Percentiles rank a stretch among this genome's conserved stretches.
Evolutionary conservation across 1,140 invertebrate genomes (phyloP).

Genomic region (Formica exsecta): DNA sequence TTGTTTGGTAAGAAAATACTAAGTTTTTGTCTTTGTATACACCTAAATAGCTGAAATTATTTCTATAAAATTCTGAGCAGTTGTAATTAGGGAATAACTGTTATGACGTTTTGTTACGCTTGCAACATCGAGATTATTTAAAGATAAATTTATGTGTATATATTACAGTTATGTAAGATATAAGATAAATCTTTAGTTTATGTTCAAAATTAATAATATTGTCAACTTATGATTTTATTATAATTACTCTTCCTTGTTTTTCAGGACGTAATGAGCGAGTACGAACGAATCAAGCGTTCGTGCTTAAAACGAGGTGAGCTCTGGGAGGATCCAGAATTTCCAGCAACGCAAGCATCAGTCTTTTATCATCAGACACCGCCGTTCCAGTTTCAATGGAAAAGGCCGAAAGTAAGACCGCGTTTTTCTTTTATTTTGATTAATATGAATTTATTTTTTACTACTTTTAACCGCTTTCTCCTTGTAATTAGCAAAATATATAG

Average conservation of each 20-base stretch:
- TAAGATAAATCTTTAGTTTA: background rate
- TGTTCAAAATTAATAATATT: background rate
- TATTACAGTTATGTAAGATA: background rate
- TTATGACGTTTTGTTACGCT: conserved; percentile 28
- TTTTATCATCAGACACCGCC: conserved; percentile 97
- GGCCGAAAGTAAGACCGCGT: conserved; percentile 91
- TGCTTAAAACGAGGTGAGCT: conserved; percentile 93
- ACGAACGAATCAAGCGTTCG: conserved; percentile 93
- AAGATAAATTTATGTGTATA: background rate
- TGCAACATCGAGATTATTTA: background rate
- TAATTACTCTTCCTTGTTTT: conserved; percentile 58
- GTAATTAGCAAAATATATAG: background rate
- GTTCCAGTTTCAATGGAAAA: conserved; percentile 96
- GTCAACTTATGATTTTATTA: background rate
- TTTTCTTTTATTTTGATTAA: conserved; percentile 27
- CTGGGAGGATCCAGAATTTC: conserved; percentile 97
- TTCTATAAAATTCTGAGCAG: background rate
- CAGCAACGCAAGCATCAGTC: conserved; percentile 94
- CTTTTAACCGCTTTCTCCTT: background rate
- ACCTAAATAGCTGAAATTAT: conserved; percentile 24
- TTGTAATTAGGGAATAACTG: conserved; percentile 21
- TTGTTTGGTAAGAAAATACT: background rate
- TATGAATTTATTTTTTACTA: background rate
- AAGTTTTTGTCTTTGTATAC: conserved; percentile 29
- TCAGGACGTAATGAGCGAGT: conserved; percentile 90